These are phyloP conservation scores for Trissolcus basalis DNA, from an alignment of 1,140 invertebrate genomes.

Conservation along the genomic window DNA sequence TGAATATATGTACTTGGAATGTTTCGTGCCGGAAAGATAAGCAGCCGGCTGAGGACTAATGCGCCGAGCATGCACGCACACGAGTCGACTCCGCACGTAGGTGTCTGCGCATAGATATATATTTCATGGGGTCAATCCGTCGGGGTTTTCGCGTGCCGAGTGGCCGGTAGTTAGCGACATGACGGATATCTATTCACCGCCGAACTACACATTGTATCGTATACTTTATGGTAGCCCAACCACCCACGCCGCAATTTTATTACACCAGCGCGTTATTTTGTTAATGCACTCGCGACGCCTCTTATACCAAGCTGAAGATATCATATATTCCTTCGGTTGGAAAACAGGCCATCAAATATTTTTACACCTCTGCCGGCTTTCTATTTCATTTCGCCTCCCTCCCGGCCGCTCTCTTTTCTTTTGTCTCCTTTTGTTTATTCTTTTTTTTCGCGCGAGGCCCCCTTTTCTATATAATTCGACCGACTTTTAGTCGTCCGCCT, in stretches of 20 bases:
- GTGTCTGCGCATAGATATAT: conserved; percentile 43
- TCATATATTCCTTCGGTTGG: conserved; percentile 57
- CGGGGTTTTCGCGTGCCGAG: conserved; percentile 66
- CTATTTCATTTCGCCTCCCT: conserved; percentile 7
- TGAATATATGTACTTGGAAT: conserved; percentile 44
- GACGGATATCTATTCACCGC: conserved; percentile 64
- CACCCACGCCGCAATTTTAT: conserved; percentile 72
- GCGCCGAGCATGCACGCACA: conserved; percentile 25
- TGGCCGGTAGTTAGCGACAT: conserved; percentile 61
- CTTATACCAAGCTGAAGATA: conserved; percentile 48
- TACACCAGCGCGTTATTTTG: conserved; percentile 71
- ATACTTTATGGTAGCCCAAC: conserved; percentile 66
- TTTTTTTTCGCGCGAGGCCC: too few species aligned
- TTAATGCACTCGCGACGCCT: conserved; percentile 68
- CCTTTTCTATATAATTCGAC: conserved; percentile 7
- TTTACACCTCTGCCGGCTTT: conserved; percentile 52
- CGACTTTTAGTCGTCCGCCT: conserved; percentile 22
- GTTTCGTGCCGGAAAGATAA: conserved; percentile 55
- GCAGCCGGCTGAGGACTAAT: conserved; percentile 44
- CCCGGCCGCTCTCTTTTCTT: conserved; percentile 4
- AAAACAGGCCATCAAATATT: conserved; percentile 63
- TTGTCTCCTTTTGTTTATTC: neutral
- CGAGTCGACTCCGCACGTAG: conserved; percentile 23
- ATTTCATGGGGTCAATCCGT: conserved; percentile 68
- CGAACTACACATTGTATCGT: conserved; percentile 70